These are phyloP conservation scores for Mellivora capensis DNA, from an alignment of 2,113 vertebrate species.

Conservation along the genomic window DNA sequence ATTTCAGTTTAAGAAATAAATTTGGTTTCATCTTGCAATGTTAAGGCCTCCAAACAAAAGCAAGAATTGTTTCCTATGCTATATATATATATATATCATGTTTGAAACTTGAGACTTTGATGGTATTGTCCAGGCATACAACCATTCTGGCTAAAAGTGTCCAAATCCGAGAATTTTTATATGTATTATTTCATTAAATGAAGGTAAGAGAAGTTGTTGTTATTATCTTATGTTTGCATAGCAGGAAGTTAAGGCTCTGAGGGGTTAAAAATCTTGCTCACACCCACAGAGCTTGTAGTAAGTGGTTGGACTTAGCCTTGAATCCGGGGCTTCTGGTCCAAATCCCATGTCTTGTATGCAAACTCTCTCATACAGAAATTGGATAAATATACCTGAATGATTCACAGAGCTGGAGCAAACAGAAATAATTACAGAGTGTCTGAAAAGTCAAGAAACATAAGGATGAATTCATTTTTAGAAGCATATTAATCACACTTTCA, in stretches of 20 bases:
- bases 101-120: not conserved
- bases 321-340: not conserved
- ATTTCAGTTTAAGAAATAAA: not conserved
- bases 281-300: no score
- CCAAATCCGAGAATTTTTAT: not conserved
- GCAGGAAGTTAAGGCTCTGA: not conserved
- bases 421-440: not conserved
- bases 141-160: not conserved
- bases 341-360: not conserved
- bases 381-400: not conserved
- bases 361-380: not conserved
- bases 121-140: not conserved
- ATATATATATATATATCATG: not conserved
- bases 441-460: not conserved
- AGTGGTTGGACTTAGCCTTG: not conserved
- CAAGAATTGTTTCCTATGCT: not conserved
- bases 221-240: not conserved
- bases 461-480: not conserved
- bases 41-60: not conserved
- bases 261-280: not conserved
- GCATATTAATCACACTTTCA: not conserved
- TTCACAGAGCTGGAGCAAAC: not conserved
- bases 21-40: not conserved
- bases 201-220: not conserved
- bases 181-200: not conserved